phyloP scores from a whole-genome alignment of 2,888 invertebrate genomes.

The Cantharis lateralis region DNA sequence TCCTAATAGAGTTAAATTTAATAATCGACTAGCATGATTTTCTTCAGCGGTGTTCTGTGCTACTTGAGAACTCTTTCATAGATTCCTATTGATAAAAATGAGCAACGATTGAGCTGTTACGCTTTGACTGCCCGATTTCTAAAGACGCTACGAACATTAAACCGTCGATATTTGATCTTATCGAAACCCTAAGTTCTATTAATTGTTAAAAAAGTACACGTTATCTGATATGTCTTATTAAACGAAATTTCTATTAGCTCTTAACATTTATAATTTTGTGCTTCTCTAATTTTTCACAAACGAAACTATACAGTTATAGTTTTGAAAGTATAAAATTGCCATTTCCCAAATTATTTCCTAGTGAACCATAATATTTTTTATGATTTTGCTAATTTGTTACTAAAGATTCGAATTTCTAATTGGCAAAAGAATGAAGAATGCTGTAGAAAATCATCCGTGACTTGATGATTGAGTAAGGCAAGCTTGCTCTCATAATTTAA shows the following conservation, averaged over 20 bases:
- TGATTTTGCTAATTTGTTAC: not conserved
- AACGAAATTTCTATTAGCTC: constrained; percentile 25
- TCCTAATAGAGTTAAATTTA: constrained; percentile 13
- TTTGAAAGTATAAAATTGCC: not conserved
- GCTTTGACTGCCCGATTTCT: constrained; percentile 31
- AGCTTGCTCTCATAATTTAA: not conserved
- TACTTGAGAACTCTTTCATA: constrained; percentile 30
- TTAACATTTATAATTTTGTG: constrained; percentile 3
- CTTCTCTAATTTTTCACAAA: not conserved
- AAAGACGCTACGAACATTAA: constrained; percentile 27
- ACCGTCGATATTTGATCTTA: constrained; percentile 31
- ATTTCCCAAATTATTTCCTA: not conserved
- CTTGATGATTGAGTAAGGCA: not conserved
- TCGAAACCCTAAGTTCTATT: constrained; percentile 22
- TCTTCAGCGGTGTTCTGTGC: constrained; percentile 16
- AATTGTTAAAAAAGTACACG: constrained; percentile 23
- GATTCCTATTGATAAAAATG: constrained; percentile 21
- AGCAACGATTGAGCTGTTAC: constrained; percentile 21
- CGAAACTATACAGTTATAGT: not conserved
- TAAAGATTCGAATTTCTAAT: not conserved
- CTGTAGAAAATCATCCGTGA: not conserved
- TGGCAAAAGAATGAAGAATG: not conserved
- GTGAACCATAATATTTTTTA: not conserved
- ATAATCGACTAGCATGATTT: constrained; percentile 15
- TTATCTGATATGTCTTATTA: constrained; percentile 30